Evolutionary conservation across 2,888 invertebrate species (phyloP).

Genomic region (Campoplex capitator): DNA sequence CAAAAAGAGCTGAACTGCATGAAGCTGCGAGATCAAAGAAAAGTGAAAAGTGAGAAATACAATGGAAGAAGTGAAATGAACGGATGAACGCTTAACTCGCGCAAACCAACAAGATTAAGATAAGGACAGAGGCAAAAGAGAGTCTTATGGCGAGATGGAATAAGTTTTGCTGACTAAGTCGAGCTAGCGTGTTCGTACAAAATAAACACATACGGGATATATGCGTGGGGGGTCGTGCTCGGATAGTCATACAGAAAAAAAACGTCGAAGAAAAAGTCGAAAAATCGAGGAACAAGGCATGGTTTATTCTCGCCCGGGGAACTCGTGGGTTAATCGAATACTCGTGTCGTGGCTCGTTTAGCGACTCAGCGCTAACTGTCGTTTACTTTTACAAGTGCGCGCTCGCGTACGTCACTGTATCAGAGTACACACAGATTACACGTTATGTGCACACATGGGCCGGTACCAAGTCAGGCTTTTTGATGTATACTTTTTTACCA

Average conservation of each 20-base stretch:
- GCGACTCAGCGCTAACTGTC: slow-evolving; percentile 77
- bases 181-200: slow-evolving; percentile 35
- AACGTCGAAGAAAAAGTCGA: not conserved
- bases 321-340: slow-evolving; percentile 79
- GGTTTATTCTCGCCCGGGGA: slow-evolving; percentile 70
- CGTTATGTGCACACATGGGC: slow-evolving; percentile 37
- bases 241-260: slow-evolving; percentile 60
- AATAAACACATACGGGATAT: slow-evolving; percentile 22
- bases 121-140: slow-evolving; percentile 12
- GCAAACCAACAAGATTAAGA: slow-evolving; percentile 37
- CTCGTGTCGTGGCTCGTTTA: slow-evolving; percentile 79
- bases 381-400: slow-evolving; percentile 71
- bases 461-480: slow-evolving; percentile 31
- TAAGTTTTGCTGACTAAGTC: slow-evolving; percentile 34
- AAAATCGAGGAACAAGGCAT: slow-evolving; percentile 70
- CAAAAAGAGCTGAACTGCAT: not conserved
- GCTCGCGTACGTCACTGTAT: slow-evolving; percentile 52
- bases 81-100: slow-evolving; percentile 17
- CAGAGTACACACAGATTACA: slow-evolving; percentile 34
- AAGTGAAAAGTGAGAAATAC: not conserved
- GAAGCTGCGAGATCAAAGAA: not conserved
- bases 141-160: slow-evolving; percentile 16
- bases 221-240: slow-evolving; percentile 61
- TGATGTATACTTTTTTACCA: slow-evolving; percentile 36
- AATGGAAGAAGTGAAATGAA: not conserved